Percentiles rank a stretch among this genome's conserved stretches.
These are phyloP conservation scores for Gadus chalcogrammus DNA, from an alignment of 2,113 vertebrate species.

Conservation along the genomic window DNA sequence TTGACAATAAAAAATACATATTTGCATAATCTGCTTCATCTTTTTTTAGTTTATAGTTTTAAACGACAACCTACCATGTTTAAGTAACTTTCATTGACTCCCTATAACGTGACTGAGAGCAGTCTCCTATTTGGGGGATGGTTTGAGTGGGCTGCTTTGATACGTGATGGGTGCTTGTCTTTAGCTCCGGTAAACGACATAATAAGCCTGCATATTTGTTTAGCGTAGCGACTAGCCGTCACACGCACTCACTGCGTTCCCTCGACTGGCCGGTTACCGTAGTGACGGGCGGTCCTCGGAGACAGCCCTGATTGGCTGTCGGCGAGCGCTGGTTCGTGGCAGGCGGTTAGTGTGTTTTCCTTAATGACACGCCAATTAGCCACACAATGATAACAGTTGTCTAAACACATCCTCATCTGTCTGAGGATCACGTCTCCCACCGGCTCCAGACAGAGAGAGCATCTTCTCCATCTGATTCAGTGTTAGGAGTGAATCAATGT, in stretches of 20 bases:
- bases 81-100: no score
- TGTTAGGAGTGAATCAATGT: background rate
- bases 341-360: slow-evolving; percentile 46
- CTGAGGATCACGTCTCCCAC: slow-evolving; percentile 3
- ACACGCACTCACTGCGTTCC: slow-evolving; percentile 8
- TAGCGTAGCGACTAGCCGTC: slow-evolving; percentile 1
- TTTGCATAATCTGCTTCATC: no score
- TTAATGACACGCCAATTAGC: slow-evolving; percentile 73
- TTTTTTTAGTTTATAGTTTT: no score
- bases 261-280: slow-evolving; percentile 46
- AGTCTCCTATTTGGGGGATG: no score
- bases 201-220: background rate
- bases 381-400: slow-evolving; percentile 64
- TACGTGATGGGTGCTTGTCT: no score
- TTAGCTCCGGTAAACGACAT: no score
- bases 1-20: no score
- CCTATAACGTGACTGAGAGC: no score
- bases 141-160: no score
- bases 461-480: background rate
- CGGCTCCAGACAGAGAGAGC: no score
- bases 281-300: slow-evolving; percentile 49
- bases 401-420: slow-evolving; percentile 58
- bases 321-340: slow-evolving; percentile 34
- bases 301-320: slow-evolving; percentile 53
- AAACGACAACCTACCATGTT: no score